Conservation (phyloP, 2,797 vertebrate genomes). For the Harpagifer antarcticus region DNA sequence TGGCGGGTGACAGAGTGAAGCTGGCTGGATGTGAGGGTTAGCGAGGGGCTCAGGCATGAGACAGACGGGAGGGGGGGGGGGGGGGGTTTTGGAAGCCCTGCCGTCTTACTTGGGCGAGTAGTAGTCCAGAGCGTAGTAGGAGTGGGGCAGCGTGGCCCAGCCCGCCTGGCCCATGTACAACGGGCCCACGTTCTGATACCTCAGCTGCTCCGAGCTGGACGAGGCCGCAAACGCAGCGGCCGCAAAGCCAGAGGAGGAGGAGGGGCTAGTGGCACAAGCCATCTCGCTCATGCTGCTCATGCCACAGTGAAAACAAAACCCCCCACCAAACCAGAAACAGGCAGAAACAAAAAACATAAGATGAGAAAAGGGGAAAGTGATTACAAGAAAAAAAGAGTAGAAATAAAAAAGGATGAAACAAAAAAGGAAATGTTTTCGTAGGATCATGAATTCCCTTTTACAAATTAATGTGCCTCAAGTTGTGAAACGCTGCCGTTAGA, state of each 20-base stretch:
- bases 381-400: slow-evolving; percentile 43
- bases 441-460: slow-evolving; percentile 11
- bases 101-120: slow-evolving; percentile 90
- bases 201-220: slow-evolving; percentile 89
- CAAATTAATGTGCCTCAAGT: not conserved
- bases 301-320: slow-evolving; percentile 43
- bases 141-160: slow-evolving; percentile 89
- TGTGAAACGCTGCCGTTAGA: not conserved
- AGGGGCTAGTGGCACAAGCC: slow-evolving; percentile 88
- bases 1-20: slow-evolving; percentile 62
- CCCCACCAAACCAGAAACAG: slow-evolving; percentile 73
- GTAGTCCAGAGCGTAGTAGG: slow-evolving; percentile 92
- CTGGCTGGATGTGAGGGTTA: slow-evolving; percentile 72
- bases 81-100: slow-evolving; percentile 58
- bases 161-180: slow-evolving; percentile 90
- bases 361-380: slow-evolving; percentile 54
- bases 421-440: slow-evolving; percentile 20
- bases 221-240: slow-evolving; percentile 84
- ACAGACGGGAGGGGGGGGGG: slow-evolving; percentile 58
- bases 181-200: slow-evolving; percentile 90
- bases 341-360: slow-evolving; percentile 74
- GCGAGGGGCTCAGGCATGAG: slow-evolving; percentile 63
- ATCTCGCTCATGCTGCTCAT: slow-evolving; percentile 91
- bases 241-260: slow-evolving; percentile 80
- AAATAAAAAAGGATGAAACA: slow-evolving; percentile 33